Base-by-base conservation (phyloP, 2,797 vertebrate genomes). In the Microctenopoma stevenorrisi region DNA sequence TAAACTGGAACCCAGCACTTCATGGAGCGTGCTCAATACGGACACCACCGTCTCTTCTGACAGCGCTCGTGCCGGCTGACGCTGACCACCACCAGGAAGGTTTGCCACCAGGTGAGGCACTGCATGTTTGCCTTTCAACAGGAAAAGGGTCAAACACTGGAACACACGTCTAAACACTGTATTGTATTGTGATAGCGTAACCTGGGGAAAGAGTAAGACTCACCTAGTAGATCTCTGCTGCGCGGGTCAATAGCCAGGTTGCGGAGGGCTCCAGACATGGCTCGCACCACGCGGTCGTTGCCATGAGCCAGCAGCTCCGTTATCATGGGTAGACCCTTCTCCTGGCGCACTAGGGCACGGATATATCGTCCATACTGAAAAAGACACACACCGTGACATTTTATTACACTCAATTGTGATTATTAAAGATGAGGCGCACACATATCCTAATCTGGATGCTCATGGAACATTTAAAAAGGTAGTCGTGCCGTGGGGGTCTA, bases 11-110 rank as follows among this genome's bases (percentile, higher is more conserved):
- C 94, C 93, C 4, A 98, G 93, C 35, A 99, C 95, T 77, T 98
- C 97, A 0, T 96, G 95, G 83, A 99, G 94, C 2, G 97, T 98
- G 78, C 96, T 96, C 72, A 99, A 89, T 68, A 99, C 48, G 0
- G 97, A 97, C 75, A 98, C 95, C 58, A 97, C 96, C 0, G 97
- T 98, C 75, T 97, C 96, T 72, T 98, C 97, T 0, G 95, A 95
- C 44, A 97, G 91, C 8, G 93, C 94, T 72, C 95, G 94, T 47
- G 91, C 94, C 0, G 96, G 94, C 56, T 93, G 95, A 86, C 95
- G 96, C 78, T 97, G 96, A 46, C 96, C 96, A 2, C 94, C 95
- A 0, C 95, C 94, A 0, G 97, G 96, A 71, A 98, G 87, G 85
- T 97, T 95, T 72, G 82, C 85, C 84, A 98, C 96, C 53, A 99